Evolutionary conservation across 2,888 invertebrate species (phyloP).

Genomic region (Beris morrisii): DNA sequence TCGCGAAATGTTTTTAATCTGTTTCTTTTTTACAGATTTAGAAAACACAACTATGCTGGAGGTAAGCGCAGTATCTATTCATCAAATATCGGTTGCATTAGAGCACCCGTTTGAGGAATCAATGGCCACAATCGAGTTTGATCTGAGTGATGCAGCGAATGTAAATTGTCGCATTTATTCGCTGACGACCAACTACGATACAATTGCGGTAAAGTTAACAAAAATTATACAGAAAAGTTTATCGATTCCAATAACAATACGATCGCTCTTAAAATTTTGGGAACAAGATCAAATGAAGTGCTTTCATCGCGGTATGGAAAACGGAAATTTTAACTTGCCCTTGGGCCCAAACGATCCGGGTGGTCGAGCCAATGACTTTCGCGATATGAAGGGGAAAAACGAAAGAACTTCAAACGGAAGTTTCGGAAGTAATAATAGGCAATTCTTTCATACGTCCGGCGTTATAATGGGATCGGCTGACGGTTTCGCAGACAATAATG

Average conservation of each 20-base stretch:
- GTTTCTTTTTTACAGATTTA: constrained; percentile 51
- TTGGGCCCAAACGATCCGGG: constrained; percentile 70
- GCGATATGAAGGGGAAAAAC: constrained; percentile 36
- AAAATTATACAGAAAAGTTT: constrained; percentile 83
- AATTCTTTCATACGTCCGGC: constrained; percentile 38
- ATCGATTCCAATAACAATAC: constrained; percentile 90
- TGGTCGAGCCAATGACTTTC: constrained; percentile 49
- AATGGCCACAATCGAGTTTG: constrained; percentile 89
- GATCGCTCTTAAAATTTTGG: constrained; percentile 85
- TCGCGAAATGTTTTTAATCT: not conserved
- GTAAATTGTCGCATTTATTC: constrained; percentile 78
- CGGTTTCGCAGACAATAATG: constrained; percentile 26
- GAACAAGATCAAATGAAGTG: constrained; percentile 69
- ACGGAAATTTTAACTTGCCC: constrained; percentile 67
- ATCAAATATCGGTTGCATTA: constrained; percentile 85
- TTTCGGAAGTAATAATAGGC: constrained; percentile 40
- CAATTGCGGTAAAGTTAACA: constrained; percentile 55
- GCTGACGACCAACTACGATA: constrained; percentile 58
- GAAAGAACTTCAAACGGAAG: constrained; percentile 33
- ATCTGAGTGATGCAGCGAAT: constrained; percentile 77
- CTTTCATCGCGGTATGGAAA: constrained; percentile 58
- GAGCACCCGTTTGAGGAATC: constrained; percentile 92
- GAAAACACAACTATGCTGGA: constrained; percentile 78
- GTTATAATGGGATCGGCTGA: constrained; percentile 36
- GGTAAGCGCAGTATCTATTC: constrained; percentile 85